Evolutionary conservation across 2,888 invertebrate species (phyloP).

Genomic region (Alitta virens): DNA sequence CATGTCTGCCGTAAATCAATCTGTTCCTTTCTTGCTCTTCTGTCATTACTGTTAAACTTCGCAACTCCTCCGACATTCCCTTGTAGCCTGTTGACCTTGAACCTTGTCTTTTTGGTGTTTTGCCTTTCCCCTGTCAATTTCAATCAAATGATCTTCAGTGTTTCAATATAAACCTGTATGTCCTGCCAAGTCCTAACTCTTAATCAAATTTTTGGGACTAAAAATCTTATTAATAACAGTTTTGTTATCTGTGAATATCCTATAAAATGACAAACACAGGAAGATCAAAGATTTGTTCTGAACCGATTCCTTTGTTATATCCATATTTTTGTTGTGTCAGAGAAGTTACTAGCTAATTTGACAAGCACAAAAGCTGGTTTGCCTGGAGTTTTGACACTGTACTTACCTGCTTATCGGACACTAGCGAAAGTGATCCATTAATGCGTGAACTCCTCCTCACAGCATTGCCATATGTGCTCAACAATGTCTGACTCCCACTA

Average conservation of each 20-base stretch:
- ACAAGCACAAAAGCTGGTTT: no score
- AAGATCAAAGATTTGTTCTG: no score
- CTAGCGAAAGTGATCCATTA: not conserved
- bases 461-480: not conserved
- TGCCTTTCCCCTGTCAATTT: not conserved
- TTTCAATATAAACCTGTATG: conserved; percentile 7
- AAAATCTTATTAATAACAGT: no score
- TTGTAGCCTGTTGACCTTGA: not conserved
- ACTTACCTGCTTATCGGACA: not conserved
- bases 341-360: no score
- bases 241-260: no score
- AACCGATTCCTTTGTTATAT: no score
- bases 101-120: not conserved
- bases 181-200: no score
- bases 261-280: no score
- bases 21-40: not conserved
- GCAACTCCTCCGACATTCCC: not conserved
- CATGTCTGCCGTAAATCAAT: conserved; percentile 14
- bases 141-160: not conserved
- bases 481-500: not conserved
- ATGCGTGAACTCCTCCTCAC: not conserved
- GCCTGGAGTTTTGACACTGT: no score
- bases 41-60: not conserved
- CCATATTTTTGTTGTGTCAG: no score
- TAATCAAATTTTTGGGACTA: no score